Evolutionary conservation across 2,888 invertebrate genomes (phyloP), one percentile per base, ranked within the genome.

Genomic region (Agrenia bidenticulata): DNA sequence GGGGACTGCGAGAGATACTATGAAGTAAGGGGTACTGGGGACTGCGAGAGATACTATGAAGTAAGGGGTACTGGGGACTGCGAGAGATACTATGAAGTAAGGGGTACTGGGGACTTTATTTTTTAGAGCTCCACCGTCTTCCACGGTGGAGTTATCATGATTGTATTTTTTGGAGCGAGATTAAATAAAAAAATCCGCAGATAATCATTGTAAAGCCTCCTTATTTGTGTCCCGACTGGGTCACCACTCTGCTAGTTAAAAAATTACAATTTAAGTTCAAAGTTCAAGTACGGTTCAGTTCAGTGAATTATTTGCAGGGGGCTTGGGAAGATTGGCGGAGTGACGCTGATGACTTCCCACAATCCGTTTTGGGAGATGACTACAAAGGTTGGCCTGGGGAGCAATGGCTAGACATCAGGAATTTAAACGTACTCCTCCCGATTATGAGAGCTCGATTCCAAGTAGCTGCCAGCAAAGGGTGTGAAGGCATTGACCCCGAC

Each of bases 401-500:
- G 41, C 24, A 27, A 1, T 64, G 64, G 64, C 55, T 64, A 11
- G 64, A 64, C 24, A 64, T 64, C 60, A 23, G 59, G 9, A 7
- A 60, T 1, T 15, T 7, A 4, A 32, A 64, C 37, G 45, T 60
- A 0, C 59, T 64, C 5, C n/a, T 64, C 0, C 64, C 64, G 1
- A 59, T 64, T 13, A 64, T 64, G 64, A 9, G 49, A 7, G 23
- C 23, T 2, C 50, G 64, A 32, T 64, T 41, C 21, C 9, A 41
- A 41, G 11, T 26, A 13, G 64, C 64, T 1, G 55, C 54, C 0
- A 13, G 15, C 15, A 64, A 64, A 45, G 64, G 64, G 11, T 64
- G 64, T 42, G 59, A 64, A 23, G 64, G 64, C 1, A 54, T 64
- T n/a, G 64, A 64, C 27, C 64, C 64, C n/a, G 64, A 64, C 37